Evolutionary conservation across 92 coral and sea anemone species (phyloP).

Genomic region (Pocillopora meandrina): DNA sequence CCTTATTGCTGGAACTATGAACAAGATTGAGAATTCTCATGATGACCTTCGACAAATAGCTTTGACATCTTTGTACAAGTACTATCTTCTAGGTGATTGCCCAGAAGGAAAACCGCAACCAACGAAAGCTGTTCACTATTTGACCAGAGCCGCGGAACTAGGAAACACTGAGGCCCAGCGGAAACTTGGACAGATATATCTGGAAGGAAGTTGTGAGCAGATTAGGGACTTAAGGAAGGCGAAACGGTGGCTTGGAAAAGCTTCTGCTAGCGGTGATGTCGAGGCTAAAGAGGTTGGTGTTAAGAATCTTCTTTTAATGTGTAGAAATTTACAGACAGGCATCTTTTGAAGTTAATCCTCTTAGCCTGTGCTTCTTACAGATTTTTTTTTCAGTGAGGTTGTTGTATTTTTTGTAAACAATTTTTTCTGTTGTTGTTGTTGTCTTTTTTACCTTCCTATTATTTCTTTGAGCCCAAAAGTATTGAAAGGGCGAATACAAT

Average conservation of each 20-base stretch:
- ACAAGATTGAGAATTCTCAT: slow-evolving; percentile 4
- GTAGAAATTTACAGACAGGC: too few species aligned
- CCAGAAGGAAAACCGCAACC: slow-evolving; percentile 72
- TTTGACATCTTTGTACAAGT: slow-evolving; percentile 31
- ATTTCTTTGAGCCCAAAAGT: too few species aligned
- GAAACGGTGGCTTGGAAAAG: slow-evolving; percentile 62
- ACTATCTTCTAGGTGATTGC: slow-evolving; percentile 61
- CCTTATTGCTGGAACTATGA: slow-evolving; percentile 17
- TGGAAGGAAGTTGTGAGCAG: slow-evolving; percentile 49
- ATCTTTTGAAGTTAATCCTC: too few species aligned
- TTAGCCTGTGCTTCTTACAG: too few species aligned
- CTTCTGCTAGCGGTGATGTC: slow-evolving; percentile 40
- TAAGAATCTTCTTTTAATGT: too few species aligned
- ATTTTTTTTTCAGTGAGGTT: too few species aligned
- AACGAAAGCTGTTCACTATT: slow-evolving; percentile 66
- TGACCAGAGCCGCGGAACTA: slow-evolving; percentile 66
- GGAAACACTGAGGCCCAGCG: slow-evolving; percentile 61
- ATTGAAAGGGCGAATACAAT: too few species aligned
- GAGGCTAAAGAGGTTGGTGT: not conserved
- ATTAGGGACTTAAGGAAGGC: slow-evolving; percentile 47
- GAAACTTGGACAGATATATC: slow-evolving; percentile 55
- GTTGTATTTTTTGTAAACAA: too few species aligned
- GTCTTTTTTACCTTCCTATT: too few species aligned
- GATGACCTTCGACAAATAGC: slow-evolving; percentile 19
- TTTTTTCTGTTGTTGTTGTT: too few species aligned